Percentiles rank a stretch among this genome's conserved stretches.
These are phyloP conservation scores for Mythimna ferrago DNA, from an alignment of 2,888 invertebrate species.

Conservation along the genomic window DNA sequence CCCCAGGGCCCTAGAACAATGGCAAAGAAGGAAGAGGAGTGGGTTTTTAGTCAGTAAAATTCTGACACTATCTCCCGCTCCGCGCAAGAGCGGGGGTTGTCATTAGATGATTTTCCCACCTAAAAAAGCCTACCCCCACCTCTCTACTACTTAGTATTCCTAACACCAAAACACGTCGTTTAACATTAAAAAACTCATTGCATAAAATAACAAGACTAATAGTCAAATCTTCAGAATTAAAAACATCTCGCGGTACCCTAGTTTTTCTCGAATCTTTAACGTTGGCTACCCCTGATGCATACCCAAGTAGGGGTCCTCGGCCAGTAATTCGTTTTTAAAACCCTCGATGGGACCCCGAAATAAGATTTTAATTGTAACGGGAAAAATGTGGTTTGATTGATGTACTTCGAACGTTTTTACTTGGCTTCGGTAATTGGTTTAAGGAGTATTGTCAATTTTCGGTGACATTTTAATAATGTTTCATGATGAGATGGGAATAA, in stretches of 20 bases:
- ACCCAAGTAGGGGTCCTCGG: conserved; percentile 76
- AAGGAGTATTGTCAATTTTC: conserved; percentile 22
- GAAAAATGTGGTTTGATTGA: conserved; percentile 77
- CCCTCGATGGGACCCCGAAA: conserved; percentile 61
- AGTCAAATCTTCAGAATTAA: conserved; percentile 39
- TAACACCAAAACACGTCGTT: neutral
- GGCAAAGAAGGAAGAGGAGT: too few species aligned
- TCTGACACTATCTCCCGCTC: too few species aligned
- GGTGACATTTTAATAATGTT: conserved; percentile 20
- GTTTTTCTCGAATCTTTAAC: conserved; percentile 66
- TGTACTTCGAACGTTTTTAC: conserved; percentile 49
- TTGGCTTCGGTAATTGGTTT: conserved; percentile 17
- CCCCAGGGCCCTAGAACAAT: too few species aligned
- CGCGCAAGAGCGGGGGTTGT: too few species aligned
- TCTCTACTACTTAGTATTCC: conserved; percentile 1
- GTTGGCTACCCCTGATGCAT: conserved; percentile 74
- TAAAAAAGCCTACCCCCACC: too few species aligned
- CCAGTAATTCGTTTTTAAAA: conserved; percentile 76
- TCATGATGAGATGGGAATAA: too few species aligned
- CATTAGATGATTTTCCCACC: too few species aligned
- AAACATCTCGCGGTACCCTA: conserved; percentile 64
- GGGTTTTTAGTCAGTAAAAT: too few species aligned
- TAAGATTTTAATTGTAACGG: conserved; percentile 78
- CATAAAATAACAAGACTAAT: conserved; percentile 35
- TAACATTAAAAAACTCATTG: conserved; percentile 23